Percentiles rank a stretch among this genome's conserved stretches.
These are phyloP conservation scores for Catostomus latipinnis DNA, from an alignment of 2,797 vertebrate species.

Conservation along the genomic window DNA sequence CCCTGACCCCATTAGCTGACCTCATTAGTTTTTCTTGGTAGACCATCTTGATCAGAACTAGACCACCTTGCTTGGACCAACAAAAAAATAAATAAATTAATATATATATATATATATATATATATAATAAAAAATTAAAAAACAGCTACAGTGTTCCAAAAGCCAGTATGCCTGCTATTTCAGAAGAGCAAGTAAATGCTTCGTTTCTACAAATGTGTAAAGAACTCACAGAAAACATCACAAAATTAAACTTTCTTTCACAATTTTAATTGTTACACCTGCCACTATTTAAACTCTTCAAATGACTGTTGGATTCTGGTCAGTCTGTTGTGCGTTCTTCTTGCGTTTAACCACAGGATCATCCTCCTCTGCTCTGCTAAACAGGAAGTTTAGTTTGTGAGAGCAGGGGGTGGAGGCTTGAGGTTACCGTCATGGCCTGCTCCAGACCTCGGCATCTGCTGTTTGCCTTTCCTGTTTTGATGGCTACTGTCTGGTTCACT, in stretches of 20 bases:
- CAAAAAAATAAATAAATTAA: too few species aligned
- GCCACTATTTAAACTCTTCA: background rate
- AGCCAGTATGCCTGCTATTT: too few species aligned
- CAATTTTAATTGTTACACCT: conserved; percentile 21
- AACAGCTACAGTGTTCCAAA: too few species aligned
- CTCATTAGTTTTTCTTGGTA: too few species aligned
- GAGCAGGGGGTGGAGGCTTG: conserved; percentile 38
- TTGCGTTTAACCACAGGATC: conserved; percentile 35
- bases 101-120: too few species aligned
- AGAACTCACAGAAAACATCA: too few species aligned
- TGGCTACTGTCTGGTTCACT: conserved; percentile 60
- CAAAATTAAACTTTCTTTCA: background rate
- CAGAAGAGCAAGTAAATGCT: too few species aligned
- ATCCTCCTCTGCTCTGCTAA: conserved; percentile 44
- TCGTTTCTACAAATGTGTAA: too few species aligned
- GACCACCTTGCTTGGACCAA: too few species aligned
- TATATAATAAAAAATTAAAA: too few species aligned
- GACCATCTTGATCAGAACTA: too few species aligned
- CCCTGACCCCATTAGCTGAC: too few species aligned
- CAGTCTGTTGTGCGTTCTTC: conserved; percentile 10
- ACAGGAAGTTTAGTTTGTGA: conserved; percentile 60
- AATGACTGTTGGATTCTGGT: conserved; percentile 32
- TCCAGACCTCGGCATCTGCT: conserved; percentile 61
- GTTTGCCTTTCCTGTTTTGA: conserved; percentile 75
- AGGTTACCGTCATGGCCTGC: conserved; percentile 55